phyloP scores from a whole-genome alignment of 2,113 vertebrate genomes.

The Notarius lentiginosus region DNA sequence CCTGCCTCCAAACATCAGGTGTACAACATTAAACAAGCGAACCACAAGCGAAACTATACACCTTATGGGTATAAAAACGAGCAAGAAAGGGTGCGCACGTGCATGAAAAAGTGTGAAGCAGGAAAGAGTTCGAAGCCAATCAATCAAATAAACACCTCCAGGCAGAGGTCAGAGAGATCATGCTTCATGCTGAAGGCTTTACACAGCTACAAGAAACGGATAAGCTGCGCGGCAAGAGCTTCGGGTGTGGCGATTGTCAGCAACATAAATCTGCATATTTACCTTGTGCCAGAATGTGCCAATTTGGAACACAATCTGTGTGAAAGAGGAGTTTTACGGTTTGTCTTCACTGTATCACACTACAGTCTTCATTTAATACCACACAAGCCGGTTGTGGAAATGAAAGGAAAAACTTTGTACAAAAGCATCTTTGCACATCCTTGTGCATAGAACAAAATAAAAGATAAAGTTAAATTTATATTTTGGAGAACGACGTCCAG shows the following conservation, averaged over 20 bases:
- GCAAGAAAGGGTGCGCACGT: neutral
- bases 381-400: no score
- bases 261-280: neutral
- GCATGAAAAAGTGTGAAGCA: neutral
- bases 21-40: neutral
- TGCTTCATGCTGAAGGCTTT: neutral
- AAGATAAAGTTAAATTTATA: no score
- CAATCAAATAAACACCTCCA: neutral
- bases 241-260: neutral
- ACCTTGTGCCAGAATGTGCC: no score
- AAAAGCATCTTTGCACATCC: no score
- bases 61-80: neutral
- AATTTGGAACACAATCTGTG: no score
- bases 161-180: neutral
- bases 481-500: no score
- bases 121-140: neutral
- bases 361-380: no score
- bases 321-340: neutral
- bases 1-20: neutral
- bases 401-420: no score
- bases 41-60: neutral
- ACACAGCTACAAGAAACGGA: constrained; percentile 27
- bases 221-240: neutral
- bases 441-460: no score
- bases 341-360: neutral